Conservation (phyloP, 2,888 invertebrate species). For the Spisula subtruncata region DNA sequence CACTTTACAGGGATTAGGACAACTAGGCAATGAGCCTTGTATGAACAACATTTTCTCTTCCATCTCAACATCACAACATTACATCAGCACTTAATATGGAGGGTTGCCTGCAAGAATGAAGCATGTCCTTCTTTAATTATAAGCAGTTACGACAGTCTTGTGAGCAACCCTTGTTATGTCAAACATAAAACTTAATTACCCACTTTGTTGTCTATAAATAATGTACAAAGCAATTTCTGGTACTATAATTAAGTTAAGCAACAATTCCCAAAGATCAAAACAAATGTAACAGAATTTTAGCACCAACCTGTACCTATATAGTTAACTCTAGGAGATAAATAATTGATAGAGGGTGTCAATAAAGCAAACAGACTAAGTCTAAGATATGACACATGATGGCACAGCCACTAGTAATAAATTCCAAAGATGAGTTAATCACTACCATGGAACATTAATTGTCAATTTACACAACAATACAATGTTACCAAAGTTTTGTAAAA, state of each 20-base stretch:
- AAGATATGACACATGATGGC: not conserved
- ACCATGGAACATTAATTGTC: not conserved
- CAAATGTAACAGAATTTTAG: not conserved
- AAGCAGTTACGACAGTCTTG: no score
- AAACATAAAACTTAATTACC: no score
- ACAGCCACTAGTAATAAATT: not conserved
- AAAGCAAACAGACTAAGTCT: slow-evolving; percentile 15
- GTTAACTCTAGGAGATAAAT: not conserved
- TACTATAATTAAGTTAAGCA: not conserved
- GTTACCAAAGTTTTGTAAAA: no score
- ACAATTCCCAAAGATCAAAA: not conserved
- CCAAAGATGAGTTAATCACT: not conserved
- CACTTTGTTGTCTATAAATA: not conserved
- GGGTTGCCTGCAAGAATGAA: no score
- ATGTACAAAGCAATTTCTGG: not conserved
- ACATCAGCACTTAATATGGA: no score
- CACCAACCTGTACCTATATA: not conserved
- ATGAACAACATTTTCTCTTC: no score
- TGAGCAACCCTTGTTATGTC: no score
- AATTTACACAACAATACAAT: not conserved
- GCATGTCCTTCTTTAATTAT: no score
- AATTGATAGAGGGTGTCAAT: slow-evolving; percentile 5
- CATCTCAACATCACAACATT: no score
- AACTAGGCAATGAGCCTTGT: no score
- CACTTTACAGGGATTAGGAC: no score